Evolutionary conservation across 2,888 invertebrate genomes (phyloP).

Genomic region (Plemyria rubiginata): DNA sequence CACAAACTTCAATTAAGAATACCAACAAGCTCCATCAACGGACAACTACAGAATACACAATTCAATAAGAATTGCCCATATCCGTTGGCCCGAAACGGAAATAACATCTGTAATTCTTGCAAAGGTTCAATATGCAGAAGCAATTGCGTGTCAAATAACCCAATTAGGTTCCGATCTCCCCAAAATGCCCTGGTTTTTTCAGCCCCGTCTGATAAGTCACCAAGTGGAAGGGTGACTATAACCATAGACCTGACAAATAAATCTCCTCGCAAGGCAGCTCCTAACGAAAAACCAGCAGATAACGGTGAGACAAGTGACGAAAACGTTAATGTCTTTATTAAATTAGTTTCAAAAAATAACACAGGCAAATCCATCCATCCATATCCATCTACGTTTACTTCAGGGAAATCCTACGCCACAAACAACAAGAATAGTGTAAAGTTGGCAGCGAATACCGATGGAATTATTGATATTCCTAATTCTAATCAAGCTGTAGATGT

Average conservation of each 20-base stretch:
- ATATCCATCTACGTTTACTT: conserved; percentile 6
- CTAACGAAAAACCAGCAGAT: conserved; percentile 6
- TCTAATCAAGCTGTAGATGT: conserved; percentile 17
- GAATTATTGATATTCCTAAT: conserved; percentile 15
- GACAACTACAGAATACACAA: conserved; percentile 3
- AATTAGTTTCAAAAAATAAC: conserved; percentile 13
- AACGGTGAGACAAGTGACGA: conserved; percentile 20
- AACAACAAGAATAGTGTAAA: conserved; percentile 7
- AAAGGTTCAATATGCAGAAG: conserved; percentile 16
- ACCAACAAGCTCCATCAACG: conserved; percentile 19
- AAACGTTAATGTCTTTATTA: conserved; percentile 26
- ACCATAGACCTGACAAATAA: conserved; percentile 45
- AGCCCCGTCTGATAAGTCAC: conserved; percentile 35
- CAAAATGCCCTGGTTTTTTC: conserved; percentile 36
- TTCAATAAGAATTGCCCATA: conserved; percentile 12
- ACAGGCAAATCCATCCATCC: no score
- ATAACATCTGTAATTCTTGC: conserved; percentile 30
- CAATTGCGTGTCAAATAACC: conserved; percentile 24
- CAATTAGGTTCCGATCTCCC: conserved; percentile 14
- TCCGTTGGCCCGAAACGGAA: conserved; percentile 19
- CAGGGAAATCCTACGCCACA: conserved; percentile 20
- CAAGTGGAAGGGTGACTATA: conserved; percentile 45
- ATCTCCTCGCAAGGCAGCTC: conserved; percentile 7
- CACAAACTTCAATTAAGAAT: conserved; percentile 21
- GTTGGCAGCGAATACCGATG: conserved; percentile 17